Evolutionary conservation across 2,888 invertebrate species (phyloP).

Genomic region (Mystacides longicornis): DNA sequence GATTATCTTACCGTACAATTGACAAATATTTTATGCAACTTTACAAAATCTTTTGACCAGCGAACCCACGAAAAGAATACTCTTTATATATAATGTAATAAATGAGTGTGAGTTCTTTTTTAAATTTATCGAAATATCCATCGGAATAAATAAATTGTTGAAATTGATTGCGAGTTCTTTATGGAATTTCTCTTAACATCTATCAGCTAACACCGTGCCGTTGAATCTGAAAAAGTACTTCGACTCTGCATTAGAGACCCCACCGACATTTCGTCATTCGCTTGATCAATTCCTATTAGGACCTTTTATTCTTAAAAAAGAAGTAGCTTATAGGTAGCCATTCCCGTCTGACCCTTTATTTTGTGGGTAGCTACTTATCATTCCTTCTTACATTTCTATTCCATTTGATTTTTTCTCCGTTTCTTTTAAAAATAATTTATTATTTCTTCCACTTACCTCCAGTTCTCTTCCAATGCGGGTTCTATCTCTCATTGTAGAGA

Average conservation of each 20-base stretch:
- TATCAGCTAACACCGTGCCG: no score
- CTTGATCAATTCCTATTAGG: slow-evolving; percentile 1
- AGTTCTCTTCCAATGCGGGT: not conserved
- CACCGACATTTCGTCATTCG: not conserved
- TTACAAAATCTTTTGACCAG: no score
- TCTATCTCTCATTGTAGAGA: no score
- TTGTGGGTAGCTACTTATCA: not conserved
- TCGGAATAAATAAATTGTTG: no score
- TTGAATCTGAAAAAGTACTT: not conserved
- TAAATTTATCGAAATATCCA: no score
- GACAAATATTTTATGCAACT: no score
- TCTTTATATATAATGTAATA: no score
- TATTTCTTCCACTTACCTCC: not conserved
- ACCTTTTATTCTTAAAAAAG: not conserved
- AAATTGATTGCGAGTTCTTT: no score
- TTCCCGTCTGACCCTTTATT: not conserved
- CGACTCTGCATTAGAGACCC: not conserved
- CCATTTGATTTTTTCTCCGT: not conserved
- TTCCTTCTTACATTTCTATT: not conserved
- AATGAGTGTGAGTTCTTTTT: no score
- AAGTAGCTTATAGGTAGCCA: not conserved
- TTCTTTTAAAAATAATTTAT: not conserved
- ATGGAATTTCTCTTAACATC: no score
- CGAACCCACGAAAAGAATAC: no score
- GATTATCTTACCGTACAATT: no score